phyloP scores from a whole-genome alignment of 2,888 invertebrate genomes.

The Drosophila ezoana region DNA sequence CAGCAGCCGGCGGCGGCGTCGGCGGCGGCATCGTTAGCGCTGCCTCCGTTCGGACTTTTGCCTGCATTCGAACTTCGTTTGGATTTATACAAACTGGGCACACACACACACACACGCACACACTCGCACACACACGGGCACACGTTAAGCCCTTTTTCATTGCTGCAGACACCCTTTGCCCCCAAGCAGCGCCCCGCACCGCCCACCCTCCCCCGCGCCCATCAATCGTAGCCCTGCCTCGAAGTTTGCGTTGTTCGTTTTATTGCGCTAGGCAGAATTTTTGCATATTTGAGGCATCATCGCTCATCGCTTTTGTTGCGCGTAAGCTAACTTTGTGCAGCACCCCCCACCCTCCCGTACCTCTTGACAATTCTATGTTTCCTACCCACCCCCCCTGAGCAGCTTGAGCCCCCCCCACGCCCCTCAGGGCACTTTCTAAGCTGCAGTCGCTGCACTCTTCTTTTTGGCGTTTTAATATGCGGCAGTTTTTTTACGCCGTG shows the following conservation, averaged over 20 bases:
- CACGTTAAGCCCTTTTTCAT: slow-evolving; percentile 63
- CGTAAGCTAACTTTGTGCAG: slow-evolving; percentile 58
- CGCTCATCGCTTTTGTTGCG: slow-evolving; percentile 81
- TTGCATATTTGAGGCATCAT: slow-evolving; percentile 81
- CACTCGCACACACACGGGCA: slow-evolving; percentile 6
- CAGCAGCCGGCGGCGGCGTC: too few relatives aligned
- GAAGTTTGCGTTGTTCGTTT: slow-evolving; percentile 56
- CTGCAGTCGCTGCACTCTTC: slow-evolving; percentile 75
- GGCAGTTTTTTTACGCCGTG: slow-evolving; percentile 57
- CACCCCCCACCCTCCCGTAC: slow-evolving; percentile 2
- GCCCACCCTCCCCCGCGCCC: neutral
- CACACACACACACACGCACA: neutral
- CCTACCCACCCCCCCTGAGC: neutral
- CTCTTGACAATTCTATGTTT: neutral
- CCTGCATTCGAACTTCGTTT: slow-evolving; percentile 76
- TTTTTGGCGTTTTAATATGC: slow-evolving; percentile 79
- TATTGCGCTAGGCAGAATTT: slow-evolving; percentile 81
- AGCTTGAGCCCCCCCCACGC: slow-evolving; percentile 8
- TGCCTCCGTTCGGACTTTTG: slow-evolving; percentile 48
- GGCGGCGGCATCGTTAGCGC: slow-evolving; percentile 72
- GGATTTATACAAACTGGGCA: slow-evolving; percentile 45
- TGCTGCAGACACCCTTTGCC: slow-evolving; percentile 37
- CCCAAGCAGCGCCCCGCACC: neutral
- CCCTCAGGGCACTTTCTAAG: too few relatives aligned
- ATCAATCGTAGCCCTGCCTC: neutral